phyloP scores from a whole-genome alignment of 2,797 vertebrate genomes.

The Saguinus oedipus region DNA sequence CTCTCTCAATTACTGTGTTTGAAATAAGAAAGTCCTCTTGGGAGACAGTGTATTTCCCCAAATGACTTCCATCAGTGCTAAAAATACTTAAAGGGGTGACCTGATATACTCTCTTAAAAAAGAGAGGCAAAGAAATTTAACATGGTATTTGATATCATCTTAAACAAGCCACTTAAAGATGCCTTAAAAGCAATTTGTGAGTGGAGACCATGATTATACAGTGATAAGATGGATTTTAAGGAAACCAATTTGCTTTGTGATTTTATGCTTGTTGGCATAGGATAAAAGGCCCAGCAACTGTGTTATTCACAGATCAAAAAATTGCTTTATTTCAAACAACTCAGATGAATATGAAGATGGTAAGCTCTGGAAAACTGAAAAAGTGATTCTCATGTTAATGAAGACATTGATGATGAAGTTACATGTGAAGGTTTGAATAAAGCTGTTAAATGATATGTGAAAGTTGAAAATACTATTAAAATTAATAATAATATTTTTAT shows the following conservation, averaged over 20 bases:
- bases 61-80: constrained; percentile 9
- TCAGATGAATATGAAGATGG: constrained; percentile 9
- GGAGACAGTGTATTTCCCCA: neutral
- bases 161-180: constrained; percentile 50
- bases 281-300: neutral
- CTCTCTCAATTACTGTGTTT: constrained; percentile 25
- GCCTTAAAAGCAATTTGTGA: constrained; percentile 22
- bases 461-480: constrained; percentile 10
- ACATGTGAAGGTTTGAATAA: constrained; percentile 10
- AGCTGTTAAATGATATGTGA: neutral
- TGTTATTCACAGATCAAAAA: constrained; percentile 31
- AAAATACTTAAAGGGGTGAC: constrained; percentile 8
- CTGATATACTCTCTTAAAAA: neutral
- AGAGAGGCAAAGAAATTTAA: neutral
- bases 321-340: neutral
- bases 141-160: neutral
- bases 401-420: constrained; percentile 20
- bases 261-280: neutral
- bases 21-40: constrained; percentile 21
- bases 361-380: constrained; percentile 44
- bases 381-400: neutral
- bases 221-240: neutral
- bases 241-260: constrained; percentile 6
- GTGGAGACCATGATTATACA: neutral
- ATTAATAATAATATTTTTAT: neutral